Percentiles rank a stretch among this genome's conserved stretches.
These are phyloP conservation scores for Tigriopus californicus DNA, from an alignment of 2,888 invertebrate species.

Conservation along the genomic window DNA sequence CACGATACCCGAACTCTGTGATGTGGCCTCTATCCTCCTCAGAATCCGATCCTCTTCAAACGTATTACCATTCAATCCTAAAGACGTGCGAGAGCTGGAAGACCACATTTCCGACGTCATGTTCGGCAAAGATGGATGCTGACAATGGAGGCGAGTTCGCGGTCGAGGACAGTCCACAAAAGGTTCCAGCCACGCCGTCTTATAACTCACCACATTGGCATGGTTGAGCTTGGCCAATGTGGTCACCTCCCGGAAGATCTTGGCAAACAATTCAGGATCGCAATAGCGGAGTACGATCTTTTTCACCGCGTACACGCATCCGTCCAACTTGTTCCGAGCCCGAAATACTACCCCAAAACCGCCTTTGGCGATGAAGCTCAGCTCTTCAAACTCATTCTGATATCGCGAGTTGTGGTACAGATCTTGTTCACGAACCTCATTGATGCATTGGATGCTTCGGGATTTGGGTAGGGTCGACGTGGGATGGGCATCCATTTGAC, in stretches of 20 bases:
- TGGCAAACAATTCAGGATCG: slow-evolving; percentile 15
- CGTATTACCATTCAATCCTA: too few relatives aligned
- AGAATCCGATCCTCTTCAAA: too few relatives aligned
- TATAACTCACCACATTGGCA: slow-evolving; percentile 59
- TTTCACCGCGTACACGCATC: slow-evolving; percentile 57
- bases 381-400: slow-evolving; percentile 46
- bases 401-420: slow-evolving; percentile 35
- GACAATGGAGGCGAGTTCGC: too few relatives aligned
- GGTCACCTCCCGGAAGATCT: slow-evolving; percentile 49
- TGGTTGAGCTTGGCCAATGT: slow-evolving; percentile 57
- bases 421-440: background rate
- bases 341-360: slow-evolving; percentile 58
- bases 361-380: slow-evolving; percentile 47
- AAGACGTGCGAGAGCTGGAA: too few relatives aligned
- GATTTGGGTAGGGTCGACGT: too few relatives aligned
- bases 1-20: too few relatives aligned
- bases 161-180: background rate
- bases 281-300: slow-evolving; percentile 35
- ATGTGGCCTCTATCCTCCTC: too few relatives aligned
- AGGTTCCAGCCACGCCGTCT: slow-evolving; percentile 62
- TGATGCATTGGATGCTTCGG: too few relatives aligned
- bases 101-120: too few relatives aligned
- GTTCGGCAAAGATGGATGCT: too few relatives aligned
- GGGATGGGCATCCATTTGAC: too few relatives aligned
- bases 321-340: slow-evolving; percentile 53